Base-by-base conservation (phyloP, 2,888 invertebrate genomes). In the Drosophila ezoana region DNA sequence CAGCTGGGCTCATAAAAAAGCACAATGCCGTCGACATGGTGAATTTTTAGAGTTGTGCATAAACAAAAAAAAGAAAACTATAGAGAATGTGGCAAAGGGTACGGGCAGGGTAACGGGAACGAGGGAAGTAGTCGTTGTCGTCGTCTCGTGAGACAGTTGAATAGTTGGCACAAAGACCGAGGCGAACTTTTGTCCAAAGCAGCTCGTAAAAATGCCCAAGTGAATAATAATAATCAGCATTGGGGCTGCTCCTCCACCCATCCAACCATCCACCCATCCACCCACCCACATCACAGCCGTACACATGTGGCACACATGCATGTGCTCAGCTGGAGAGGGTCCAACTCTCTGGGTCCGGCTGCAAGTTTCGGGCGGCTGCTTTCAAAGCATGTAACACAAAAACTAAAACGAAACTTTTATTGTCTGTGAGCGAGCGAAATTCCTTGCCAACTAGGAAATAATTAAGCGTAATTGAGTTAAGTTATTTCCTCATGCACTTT, bases 171-270 rank as follows among this genome's bases (percentile, higher is more conserved):
- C 54, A 72, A 70, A 65, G 75, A 69, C 47, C 72, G 68, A 64
- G 72, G 53, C 77, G 79, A 86, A 85, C 82, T 88, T 83, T 86
- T 76, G 80, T 82, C 80, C 76, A 82, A 86, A 81, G 78, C 77
- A 84, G 81, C 86, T 88, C 86, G 89, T 89, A 89, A 90, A 89
- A 88, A 89, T 89, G 89, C 90, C 89, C 90, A 90, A 90, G 89
- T 89, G 90, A 89, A 84, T 90, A 90, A 90, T 89, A 90, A 89
- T 88, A 81, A 89, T 89, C 89, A 89, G 87, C 71, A 79, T 57
- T 77, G 85, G 74, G 68, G 48, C 67, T 45, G 37, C 64, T 48
- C 44, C 32, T 35, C 35, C 9, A 33, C 20, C 44, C 37, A 16
- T 1, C 13, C 18, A 3, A 1, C 28, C 28, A 14, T 35, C 9